Percentiles rank a stretch among this genome's conserved stretches.
phyloP scores from a whole-genome alignment of 2,888 invertebrate genomes.

The Lepetodrilus schrolli region DNA sequence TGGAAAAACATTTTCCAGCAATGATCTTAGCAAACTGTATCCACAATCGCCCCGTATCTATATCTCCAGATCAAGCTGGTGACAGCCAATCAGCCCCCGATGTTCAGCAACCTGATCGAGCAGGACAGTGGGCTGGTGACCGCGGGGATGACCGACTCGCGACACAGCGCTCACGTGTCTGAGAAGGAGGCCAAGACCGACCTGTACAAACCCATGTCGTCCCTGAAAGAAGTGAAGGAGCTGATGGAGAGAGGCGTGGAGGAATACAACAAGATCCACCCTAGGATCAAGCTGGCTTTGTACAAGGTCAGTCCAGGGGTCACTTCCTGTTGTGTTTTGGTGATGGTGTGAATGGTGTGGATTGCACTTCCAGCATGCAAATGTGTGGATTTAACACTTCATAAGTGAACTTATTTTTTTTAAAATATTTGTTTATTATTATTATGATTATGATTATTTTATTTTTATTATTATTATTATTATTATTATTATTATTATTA shows the following conservation, averaged over 20 bases:
- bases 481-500: too few species aligned
- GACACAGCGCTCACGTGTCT: conserved; percentile 58
- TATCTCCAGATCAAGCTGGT: conserved; percentile 61
- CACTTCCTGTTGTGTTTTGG: too few species aligned
- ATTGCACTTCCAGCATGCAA: too few species aligned
- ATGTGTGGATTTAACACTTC: too few species aligned
- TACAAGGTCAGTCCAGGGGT: conserved; percentile 73
- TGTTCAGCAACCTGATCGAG: conserved; percentile 73
- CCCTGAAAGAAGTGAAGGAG: conserved; percentile 51
- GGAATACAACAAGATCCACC: conserved; percentile 74
- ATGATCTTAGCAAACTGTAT: neutral
- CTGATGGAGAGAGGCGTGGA: conserved; percentile 71
- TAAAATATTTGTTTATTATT: too few species aligned
- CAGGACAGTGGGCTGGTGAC: conserved; percentile 74
- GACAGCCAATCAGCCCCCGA: conserved; percentile 60
- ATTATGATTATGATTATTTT: too few species aligned
- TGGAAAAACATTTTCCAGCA: too few species aligned
- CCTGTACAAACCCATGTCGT: conserved; percentile 62
- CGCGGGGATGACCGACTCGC: conserved; percentile 68
- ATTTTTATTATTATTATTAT: too few species aligned
- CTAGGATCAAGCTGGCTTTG: conserved; percentile 70
- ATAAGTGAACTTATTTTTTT: too few species aligned
- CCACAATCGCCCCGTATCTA: neutral
- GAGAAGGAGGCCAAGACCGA: conserved; percentile 71
- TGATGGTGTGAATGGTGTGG: too few species aligned